Percentiles rank a stretch among this genome's conserved stretches.
These are phyloP conservation scores for Pseudococcus jackbeardsleyi DNA, from an alignment of 2,888 invertebrate genomes.

Conservation along the genomic window DNA sequence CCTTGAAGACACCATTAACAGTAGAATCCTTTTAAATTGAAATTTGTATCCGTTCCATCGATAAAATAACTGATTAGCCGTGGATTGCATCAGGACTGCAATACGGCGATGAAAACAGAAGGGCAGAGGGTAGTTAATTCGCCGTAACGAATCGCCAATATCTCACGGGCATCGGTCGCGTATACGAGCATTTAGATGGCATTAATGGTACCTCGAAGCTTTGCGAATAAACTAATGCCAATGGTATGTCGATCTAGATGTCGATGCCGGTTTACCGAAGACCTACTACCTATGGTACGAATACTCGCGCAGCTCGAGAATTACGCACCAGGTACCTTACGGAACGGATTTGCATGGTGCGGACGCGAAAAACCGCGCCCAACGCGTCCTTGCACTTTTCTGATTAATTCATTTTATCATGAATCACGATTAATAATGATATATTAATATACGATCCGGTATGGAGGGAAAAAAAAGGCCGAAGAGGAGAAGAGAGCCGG, in stretches of 20 bases:
- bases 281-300: too few relatives aligned
- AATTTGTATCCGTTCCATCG: too few relatives aligned
- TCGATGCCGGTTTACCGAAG: neutral
- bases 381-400: slow-evolving; percentile 57
- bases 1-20: too few relatives aligned
- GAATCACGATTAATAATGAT: slow-evolving; percentile 61
- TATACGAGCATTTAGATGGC: neutral
- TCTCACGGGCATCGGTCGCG: neutral
- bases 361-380: slow-evolving; percentile 43
- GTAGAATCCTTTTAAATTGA: too few relatives aligned
- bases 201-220: neutral
- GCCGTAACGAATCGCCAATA: neutral
- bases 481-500: neutral
- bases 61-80: too few relatives aligned
- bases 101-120: neutral
- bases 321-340: neutral
- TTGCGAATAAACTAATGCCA: neutral
- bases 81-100: too few relatives aligned
- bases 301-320: too few relatives aligned
- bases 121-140: neutral
- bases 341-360: slow-evolving; percentile 34
- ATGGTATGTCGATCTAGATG: neutral
- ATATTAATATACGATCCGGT: slow-evolving; percentile 32
- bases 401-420: slow-evolving; percentile 57
- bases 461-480: neutral